Base-by-base conservation (phyloP, 2,888 invertebrate genomes). In the Macrosiphum euphorbiae region DNA sequence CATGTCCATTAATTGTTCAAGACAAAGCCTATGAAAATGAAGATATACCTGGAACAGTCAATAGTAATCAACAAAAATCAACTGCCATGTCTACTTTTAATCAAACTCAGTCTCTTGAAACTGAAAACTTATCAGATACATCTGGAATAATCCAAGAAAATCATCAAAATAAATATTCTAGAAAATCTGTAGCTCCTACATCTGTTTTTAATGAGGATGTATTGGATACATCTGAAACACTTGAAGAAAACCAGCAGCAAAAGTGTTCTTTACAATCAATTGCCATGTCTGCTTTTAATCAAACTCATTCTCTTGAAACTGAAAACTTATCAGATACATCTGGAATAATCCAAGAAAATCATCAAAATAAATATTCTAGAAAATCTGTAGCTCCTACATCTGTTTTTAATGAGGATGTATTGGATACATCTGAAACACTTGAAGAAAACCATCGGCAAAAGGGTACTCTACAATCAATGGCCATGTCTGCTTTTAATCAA, bases 11-110 rank as follows among this genome's bases (percentile, higher is more conserved):
- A 91, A 52, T 52, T 91, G 85, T 10, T 67, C 41, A 55, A 67
- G 47, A 55, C 20, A 55, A 44, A 0, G 41, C 8, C 20, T 0
- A 1, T 91, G 24, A 55, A 50, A 55, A n/a, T 85, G 55, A 67
- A 87, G 47, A 50, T 87, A 50, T 10, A 13, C 35, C 61, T 85
- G 55, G 0, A 85, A 5, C 2, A 20, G 88, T 50, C 3, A 8
- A 92, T 50, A 28, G 88, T 47, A 67, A 67, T 92, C 10, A 67
- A 26, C 24, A 41, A 20, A 86, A 92, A 86, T 47, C n/a, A n/a
- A n/a, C n/a, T n/a, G n/a, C n/a, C n/a, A n/a, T n/a, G n/a, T n/a
- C n/a, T n/a, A n/a, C n/a, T n/a, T n/a, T n/a, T n/a, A n/a, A n/a
- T n/a, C n/a, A n/a, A n/a, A n/a, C n/a, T n/a, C n/a, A n/a, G n/a